Evolutionary conservation across 1,140 invertebrate genomes (phyloP), one percentile per base, ranked within the genome.

Genomic region (Megalonaias nervosa): DNA sequence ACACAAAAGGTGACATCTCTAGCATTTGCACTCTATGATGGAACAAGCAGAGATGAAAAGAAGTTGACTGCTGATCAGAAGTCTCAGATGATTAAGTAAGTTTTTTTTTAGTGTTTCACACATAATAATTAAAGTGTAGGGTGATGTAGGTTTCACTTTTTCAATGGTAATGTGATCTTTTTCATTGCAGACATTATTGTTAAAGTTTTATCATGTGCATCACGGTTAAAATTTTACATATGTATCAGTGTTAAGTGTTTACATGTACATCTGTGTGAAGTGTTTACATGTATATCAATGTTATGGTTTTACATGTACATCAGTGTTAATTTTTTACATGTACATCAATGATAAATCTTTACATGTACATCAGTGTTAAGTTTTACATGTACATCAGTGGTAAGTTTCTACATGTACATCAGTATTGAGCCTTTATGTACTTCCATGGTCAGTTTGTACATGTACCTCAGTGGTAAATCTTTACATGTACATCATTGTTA

Each of bases 1-100:
- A 97, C 96, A 2, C 97, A 99, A 91, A 97, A 98, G 92, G 94
- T 98, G 15, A 98, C 96, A 55, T 96, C 95, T 85, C 90, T 99
- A 59, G 97, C 97, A 1, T 99, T 97, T 90, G 95, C 94, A 85
- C 90, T 98, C 60, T 95, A 98, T 90, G 98, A 99, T 92, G 97
- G 96, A 86, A 84, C 75, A 16, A 38, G 72, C 60, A 92, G 93
- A 75, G 91, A 94, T 80, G 93, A 94, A 75, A 87, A 91, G 31
- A 93, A 95, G 38, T 87, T 97, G 48, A 94, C 93, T 48, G 91
- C 92, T 69, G 93, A 93, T 56, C 95, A 96, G 90, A 94, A 94
- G 87, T 89, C 92, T 82, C 93, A 95, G 86, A 93, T 93, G 67
- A 90, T 97, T 64, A 92, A 89, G 94, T 94, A 87, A 90, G 78